A percentile compares a stretch with the other conserved stretches of the same genome.
Conservation (phyloP, 2,888 invertebrate genomes). For the Beris chalybata region DNA sequence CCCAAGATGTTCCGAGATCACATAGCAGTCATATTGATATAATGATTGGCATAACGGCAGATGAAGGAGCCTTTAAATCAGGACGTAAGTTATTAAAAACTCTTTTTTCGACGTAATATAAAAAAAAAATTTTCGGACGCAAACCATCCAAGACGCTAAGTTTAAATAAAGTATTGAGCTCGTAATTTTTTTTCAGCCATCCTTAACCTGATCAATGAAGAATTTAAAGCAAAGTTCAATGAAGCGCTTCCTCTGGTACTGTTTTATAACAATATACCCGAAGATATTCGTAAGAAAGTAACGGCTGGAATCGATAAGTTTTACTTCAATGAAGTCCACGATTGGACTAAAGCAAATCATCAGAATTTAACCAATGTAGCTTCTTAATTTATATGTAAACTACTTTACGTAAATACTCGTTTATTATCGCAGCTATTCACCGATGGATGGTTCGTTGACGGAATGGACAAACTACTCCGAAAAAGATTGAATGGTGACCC, state of each 20-base stretch:
- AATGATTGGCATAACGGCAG: conserved; percentile 8
- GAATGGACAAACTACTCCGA: conserved; percentile 6
- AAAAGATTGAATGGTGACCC: background rate
- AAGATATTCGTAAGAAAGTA: background rate
- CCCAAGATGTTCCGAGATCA: background rate
- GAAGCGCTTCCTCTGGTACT: conserved; percentile 3
- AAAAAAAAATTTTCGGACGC: no score
- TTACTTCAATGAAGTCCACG: conserved; percentile 10
- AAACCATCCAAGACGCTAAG: background rate
- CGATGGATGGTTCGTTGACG: background rate
- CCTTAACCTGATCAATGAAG: conserved; percentile 1
- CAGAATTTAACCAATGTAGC: conserved; percentile 19
- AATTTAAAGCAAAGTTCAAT: conserved; percentile 7
- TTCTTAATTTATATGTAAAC: no score
- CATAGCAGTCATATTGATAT: conserved; percentile 1
- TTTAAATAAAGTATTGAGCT: background rate
- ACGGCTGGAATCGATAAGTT: conserved; percentile 16
- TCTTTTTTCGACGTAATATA: no score
- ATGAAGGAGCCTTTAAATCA: conserved; percentile 13
- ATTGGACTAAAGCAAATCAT: conserved; percentile 14
- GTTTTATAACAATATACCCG: background rate
- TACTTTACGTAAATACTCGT: no score
- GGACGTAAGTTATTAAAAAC: conserved; percentile 1
- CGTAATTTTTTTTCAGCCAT: background rate
- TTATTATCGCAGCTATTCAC: background rate